A percentile compares a stretch with the other conserved stretches of the same genome.
These are phyloP conservation scores for Drosophila prolongata DNA, from an alignment of 2,888 invertebrate genomes.

Conservation along the genomic window DNA sequence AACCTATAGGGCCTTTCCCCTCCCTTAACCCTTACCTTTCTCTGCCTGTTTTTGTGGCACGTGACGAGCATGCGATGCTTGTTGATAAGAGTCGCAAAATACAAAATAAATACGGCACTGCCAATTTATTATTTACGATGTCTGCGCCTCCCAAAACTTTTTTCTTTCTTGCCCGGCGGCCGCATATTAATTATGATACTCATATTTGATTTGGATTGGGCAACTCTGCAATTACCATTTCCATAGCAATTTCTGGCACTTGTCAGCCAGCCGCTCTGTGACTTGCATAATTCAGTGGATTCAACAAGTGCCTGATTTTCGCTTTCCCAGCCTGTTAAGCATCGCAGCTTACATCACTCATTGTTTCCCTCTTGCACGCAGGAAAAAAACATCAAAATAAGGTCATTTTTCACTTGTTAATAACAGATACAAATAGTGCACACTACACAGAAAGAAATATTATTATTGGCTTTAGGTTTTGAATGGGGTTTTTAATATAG, in stretches of 20 bases:
- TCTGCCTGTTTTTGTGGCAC: constrained; percentile 48
- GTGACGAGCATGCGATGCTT: constrained; percentile 68
- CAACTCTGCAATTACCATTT: constrained; percentile 46
- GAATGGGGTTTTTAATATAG: too few species aligned
- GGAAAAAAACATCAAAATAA: constrained; percentile 10
- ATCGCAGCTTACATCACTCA: constrained; percentile 50
- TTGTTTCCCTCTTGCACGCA: constrained; percentile 17
- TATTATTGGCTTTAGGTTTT: too few species aligned
- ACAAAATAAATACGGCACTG: constrained; percentile 22
- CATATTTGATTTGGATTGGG: constrained; percentile 47
- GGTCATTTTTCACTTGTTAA: constrained; percentile 4
- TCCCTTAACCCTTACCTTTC: constrained; percentile 8
- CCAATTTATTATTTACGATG: constrained; percentile 55
- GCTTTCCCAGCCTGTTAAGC: constrained; percentile 50
- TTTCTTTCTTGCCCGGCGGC: constrained; percentile 16
- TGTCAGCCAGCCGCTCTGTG: constrained; percentile 27
- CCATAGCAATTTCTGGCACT: constrained; percentile 33
- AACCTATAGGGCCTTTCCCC: constrained; percentile 14
- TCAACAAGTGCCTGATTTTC: constrained; percentile 51
- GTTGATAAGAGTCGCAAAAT: constrained; percentile 57
- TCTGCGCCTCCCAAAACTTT: constrained; percentile 14
- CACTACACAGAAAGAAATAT: background rate
- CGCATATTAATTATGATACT: constrained; percentile 70
- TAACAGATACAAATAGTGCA: background rate
- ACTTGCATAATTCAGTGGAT: constrained; percentile 51